A percentile compares a stretch with the other conserved stretches of the same genome.
Evolutionary conservation across 2,888 invertebrate species (phyloP).

Genomic region (Isotomurus palustris): DNA sequence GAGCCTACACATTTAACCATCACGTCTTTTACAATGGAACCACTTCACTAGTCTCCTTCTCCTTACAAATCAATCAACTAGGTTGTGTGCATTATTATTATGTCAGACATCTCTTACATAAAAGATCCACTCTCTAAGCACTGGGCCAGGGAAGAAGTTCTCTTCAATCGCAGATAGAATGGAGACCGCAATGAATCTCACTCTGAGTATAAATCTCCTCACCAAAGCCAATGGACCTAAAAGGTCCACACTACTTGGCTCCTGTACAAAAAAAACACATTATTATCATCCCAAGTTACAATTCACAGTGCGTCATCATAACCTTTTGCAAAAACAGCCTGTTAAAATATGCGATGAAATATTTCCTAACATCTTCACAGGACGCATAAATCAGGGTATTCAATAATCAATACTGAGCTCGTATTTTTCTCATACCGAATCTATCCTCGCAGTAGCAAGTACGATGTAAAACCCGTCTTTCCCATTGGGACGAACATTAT

Average conservation of each 20-base stretch:
- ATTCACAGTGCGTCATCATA: too few relatives aligned
- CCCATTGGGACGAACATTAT: slow-evolving; percentile 61
- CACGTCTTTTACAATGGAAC: too few relatives aligned
- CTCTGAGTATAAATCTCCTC: slow-evolving; percentile 23
- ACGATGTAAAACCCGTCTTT: slow-evolving; percentile 65
- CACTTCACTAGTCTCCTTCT: neutral
- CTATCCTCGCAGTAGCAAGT: slow-evolving; percentile 55
- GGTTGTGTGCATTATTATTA: neutral
- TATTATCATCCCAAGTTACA: neutral
- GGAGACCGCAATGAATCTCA: slow-evolving; percentile 6
- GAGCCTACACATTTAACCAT: too few relatives aligned
- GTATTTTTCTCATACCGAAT: too few relatives aligned
- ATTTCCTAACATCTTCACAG: too few relatives aligned
- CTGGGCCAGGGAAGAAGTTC: slow-evolving; percentile 61
- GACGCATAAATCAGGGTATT: too few relatives aligned
- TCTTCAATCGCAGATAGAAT: slow-evolving; percentile 49
- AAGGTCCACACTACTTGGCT: slow-evolving; percentile 9
- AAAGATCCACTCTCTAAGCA: slow-evolving; percentile 59
- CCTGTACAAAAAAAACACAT: neutral
- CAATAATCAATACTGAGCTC: too few relatives aligned
- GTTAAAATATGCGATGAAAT: too few relatives aligned
- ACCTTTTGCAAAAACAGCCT: neutral
- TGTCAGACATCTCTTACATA: slow-evolving; percentile 46
- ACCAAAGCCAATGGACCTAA: slow-evolving; percentile 17
- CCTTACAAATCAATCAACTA: neutral